phyloP scores from a whole-genome alignment of 53 echinoderm and acorn worm species.

The Arbacia lixula region DNA sequence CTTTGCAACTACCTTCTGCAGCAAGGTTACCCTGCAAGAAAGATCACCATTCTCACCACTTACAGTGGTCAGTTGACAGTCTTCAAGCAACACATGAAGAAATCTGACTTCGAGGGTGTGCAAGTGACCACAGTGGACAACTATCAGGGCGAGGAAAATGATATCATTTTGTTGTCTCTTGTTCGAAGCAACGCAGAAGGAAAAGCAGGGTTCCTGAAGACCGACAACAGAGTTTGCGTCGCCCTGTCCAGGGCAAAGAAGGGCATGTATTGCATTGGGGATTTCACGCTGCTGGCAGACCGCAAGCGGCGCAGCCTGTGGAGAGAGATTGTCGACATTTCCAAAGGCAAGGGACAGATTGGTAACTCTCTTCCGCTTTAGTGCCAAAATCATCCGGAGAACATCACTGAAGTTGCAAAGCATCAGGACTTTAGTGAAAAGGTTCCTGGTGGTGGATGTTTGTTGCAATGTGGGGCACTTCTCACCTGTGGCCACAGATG shows the following conservation, averaged over 20 bases:
- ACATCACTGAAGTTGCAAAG: not conserved
- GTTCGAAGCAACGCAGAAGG: slow-evolving; percentile 87
- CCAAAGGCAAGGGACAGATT: slow-evolving; percentile 22
- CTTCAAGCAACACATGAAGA: slow-evolving; percentile 70
- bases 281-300: slow-evolving; percentile 67
- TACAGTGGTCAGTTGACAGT: slow-evolving; percentile 84
- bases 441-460: slow-evolving; percentile 87
- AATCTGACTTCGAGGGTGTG: slow-evolving; percentile 71
- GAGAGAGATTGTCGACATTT: slow-evolving; percentile 49
- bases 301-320: slow-evolving; percentile 58
- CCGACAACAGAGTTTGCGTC: slow-evolving; percentile 87
- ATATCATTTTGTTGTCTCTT: slow-evolving; percentile 88
- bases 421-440: slow-evolving; percentile 64
- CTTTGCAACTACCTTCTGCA: slow-evolving; percentile 78
- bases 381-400: not conserved
- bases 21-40: slow-evolving; percentile 70
- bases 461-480: slow-evolving; percentile 62
- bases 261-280: slow-evolving; percentile 92
- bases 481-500: slow-evolving; percentile 84
- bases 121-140: slow-evolving; percentile 82
- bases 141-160: slow-evolving; percentile 97
- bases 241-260: slow-evolving; percentile 86
- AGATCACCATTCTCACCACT: slow-evolving; percentile 88
- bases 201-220: slow-evolving; percentile 80
- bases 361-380: slow-evolving; percentile 15